Evolutionary conservation across 2,113 vertebrate species (phyloP).

Genomic region (Isichthys henryi): DNA sequence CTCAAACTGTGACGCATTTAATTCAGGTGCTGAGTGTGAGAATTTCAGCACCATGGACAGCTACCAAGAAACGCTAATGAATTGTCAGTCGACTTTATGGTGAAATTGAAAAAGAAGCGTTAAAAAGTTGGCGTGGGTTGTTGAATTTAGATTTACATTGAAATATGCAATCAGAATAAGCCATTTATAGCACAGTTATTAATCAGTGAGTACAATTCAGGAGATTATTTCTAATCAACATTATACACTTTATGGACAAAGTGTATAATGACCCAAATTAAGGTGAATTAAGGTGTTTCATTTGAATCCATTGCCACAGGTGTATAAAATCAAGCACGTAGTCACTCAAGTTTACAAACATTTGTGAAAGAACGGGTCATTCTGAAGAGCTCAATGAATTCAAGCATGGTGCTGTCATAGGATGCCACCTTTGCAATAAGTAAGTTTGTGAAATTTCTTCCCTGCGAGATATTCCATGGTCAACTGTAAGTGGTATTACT

Average conservation of each 20-base stretch:
- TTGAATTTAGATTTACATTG: background rate
- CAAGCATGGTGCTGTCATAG: background rate
- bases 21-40: background rate
- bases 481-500: too few relatives aligned
- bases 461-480: background rate
- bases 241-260: background rate
- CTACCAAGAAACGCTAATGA: background rate
- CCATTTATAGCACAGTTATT: background rate
- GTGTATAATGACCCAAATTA: background rate
- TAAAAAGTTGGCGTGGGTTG: background rate
- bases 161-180: background rate
- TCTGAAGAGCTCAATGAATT: background rate
- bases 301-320: background rate
- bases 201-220: background rate
- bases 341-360: background rate
- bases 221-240: background rate
- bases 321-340: background rate
- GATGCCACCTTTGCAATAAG: background rate
- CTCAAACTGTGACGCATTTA: background rate
- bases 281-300: background rate
- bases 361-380: background rate
- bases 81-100: background rate
- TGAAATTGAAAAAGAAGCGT: background rate
- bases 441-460: background rate
- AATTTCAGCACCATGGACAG: constrained; percentile 5